Base-by-base conservation (phyloP, 2,888 invertebrate species). In the Caenorhabditis wallacei region DNA sequence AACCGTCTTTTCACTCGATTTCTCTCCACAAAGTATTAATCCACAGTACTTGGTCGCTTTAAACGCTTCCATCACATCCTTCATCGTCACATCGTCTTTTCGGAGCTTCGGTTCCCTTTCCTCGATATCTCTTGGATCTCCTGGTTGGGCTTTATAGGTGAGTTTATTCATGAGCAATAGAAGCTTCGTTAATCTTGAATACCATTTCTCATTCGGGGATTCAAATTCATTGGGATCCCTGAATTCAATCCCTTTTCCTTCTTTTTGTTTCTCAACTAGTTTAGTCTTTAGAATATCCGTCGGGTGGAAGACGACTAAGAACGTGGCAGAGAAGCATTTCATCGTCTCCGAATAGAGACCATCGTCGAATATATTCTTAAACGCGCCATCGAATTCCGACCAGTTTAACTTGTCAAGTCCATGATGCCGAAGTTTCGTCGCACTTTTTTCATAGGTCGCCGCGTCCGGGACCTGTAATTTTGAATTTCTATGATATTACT, bases 341-440 rank as follows among this genome's bases (percentile, higher is more conserved):
- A 89, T 89, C 30, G 88, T 84, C n/a, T 91, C 90, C 30, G 80
- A 70, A 75, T 87, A 90, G 48, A 89, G 71, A 13, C 43, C 48
- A 8, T 85, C 78, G 30, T 82, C 82, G 69, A 80, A 80, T 0
- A 88, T 85, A 30, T 76, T 69, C 51, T 88, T 88, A 66, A 91
- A 70, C 13, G 85, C 78, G 8, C 61, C 63, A 72, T 91, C 91
- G 40, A 91, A 75, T 16, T 69, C 61, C 51, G 86, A 86, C 91
- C 91, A 91, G 64, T 91, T 90, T 53, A 91, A 63, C 64, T 88
- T 90, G 75, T 91, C 91, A 70, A 91, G 78, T 53, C 88, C 86
- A 83, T 91, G 91, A 22, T 89, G 87, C 13, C 90, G 89, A 61
- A 91, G 88, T 20, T 88, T 85, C 0, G 90, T 90, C 24, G 82